A percentile compares a stretch with the other conserved stretches of the same genome.
Conservation (phyloP, 2,888 invertebrate species). For the Acrobasis consociella region DNA sequence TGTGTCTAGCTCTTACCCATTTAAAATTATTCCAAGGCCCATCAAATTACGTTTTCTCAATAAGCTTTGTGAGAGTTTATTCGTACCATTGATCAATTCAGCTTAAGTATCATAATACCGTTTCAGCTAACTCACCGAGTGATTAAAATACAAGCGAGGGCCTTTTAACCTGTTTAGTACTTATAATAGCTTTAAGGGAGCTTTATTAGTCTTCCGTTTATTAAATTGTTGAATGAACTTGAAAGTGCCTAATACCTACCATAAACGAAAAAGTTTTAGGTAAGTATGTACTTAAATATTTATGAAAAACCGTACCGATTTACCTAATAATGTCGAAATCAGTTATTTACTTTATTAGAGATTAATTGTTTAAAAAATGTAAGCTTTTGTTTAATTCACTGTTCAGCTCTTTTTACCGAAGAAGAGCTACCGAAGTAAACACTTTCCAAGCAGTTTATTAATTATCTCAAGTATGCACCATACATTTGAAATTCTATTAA, state of each 20-base stretch:
- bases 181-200: conserved; percentile 1
- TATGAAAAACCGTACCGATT: no score
- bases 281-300: no score
- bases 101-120: conserved; percentile 2
- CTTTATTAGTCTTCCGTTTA: neutral
- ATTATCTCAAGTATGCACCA: neutral
- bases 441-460: neutral
- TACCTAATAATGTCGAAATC: no score
- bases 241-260: neutral
- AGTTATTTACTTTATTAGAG: no score
- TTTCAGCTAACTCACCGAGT: neutral
- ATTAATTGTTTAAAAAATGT: no score
- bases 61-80: neutral
- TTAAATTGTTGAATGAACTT: neutral
- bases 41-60: neutral
- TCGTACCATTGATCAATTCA: conserved; percentile 1
- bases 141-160: neutral
- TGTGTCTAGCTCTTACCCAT: neutral
- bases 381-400: no score
- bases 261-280: no score
- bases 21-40: neutral
- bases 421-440: no score
- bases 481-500: conserved; percentile 14
- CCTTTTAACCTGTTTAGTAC: neutral
- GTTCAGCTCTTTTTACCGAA: no score